phyloP scores from a whole-genome alignment of 2,888 invertebrate species.

The Caenorhabditis sp. region DNA sequence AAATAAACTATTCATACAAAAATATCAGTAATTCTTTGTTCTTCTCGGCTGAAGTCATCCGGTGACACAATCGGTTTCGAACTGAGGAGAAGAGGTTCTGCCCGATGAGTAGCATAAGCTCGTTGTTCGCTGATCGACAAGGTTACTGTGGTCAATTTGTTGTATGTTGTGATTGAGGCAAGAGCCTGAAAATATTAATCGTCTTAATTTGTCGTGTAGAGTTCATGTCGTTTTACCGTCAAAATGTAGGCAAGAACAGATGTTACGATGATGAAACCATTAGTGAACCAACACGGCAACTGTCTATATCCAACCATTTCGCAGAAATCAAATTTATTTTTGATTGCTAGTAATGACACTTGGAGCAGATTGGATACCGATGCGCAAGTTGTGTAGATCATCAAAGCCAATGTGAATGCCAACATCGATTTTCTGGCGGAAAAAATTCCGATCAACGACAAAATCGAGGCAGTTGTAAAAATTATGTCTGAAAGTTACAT shows the following conservation, averaged over 20 bases:
- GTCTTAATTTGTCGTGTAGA: too few relatives aligned
- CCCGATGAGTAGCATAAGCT: background rate
- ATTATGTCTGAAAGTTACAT: background rate
- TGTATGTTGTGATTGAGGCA: background rate
- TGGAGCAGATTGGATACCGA: background rate
- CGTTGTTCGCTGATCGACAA: background rate
- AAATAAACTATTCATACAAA: background rate
- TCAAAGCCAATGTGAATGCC: background rate
- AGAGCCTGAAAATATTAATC: background rate
- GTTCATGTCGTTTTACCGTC: too few relatives aligned
- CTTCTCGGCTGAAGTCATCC: background rate
- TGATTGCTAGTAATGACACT: background rate
- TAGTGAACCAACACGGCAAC: background rate
- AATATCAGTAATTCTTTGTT: background rate
- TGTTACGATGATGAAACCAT: background rate
- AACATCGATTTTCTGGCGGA: background rate
- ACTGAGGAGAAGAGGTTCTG: background rate
- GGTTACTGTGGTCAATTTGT: background rate
- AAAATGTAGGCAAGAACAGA: background rate
- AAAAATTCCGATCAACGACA: constrained; percentile 3
- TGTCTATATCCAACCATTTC: background rate
- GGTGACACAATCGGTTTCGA: background rate
- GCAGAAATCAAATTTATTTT: background rate
- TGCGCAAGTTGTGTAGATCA: background rate
- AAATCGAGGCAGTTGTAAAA: background rate